phyloP scores from a whole-genome alignment of 2,797 vertebrate genomes.

The Brachymystax lenok region DNA sequence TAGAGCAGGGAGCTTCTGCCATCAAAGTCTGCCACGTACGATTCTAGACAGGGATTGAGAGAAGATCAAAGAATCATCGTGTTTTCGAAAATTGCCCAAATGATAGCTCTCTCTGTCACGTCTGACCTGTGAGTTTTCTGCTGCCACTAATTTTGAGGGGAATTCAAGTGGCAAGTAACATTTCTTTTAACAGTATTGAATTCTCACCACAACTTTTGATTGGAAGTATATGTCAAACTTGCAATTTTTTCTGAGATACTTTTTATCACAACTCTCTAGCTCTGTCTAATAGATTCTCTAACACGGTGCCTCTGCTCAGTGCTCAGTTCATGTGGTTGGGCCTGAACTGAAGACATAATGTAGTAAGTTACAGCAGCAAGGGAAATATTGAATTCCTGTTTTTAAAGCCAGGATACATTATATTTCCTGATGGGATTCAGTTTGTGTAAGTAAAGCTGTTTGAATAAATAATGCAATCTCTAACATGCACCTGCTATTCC shows the following conservation, averaged over 20 bases:
- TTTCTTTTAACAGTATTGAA: constrained; percentile 11
- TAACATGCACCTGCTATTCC: constrained; percentile 36
- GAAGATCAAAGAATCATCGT: constrained; percentile 14
- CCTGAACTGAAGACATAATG: neutral
- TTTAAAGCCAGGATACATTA: constrained; percentile 18
- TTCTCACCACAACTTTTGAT: constrained; percentile 16
- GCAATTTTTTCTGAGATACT: neutral
- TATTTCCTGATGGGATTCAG: constrained; percentile 18
- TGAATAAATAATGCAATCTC: constrained; percentile 37
- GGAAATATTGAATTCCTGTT: constrained; percentile 13
- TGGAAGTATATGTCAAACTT: constrained; percentile 3
- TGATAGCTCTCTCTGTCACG: neutral
- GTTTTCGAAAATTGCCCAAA: neutral
- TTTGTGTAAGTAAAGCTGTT: constrained; percentile 33
- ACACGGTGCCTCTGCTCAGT: neutral
- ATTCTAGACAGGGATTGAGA: constrained; percentile 71
- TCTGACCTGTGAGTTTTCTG: neutral
- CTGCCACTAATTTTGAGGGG: neutral
- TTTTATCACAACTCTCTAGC: neutral
- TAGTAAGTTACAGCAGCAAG: neutral
- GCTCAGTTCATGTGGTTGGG: neutral
- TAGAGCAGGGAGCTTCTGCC: constrained; percentile 94
- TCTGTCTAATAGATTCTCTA: neutral
- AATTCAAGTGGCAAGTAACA: neutral
- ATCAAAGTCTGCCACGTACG: constrained; percentile 91